Evolutionary conservation across 1,140 invertebrate genomes (phyloP), one percentile per base, ranked within the genome.

Genomic region (Pissodes strobi): DNA sequence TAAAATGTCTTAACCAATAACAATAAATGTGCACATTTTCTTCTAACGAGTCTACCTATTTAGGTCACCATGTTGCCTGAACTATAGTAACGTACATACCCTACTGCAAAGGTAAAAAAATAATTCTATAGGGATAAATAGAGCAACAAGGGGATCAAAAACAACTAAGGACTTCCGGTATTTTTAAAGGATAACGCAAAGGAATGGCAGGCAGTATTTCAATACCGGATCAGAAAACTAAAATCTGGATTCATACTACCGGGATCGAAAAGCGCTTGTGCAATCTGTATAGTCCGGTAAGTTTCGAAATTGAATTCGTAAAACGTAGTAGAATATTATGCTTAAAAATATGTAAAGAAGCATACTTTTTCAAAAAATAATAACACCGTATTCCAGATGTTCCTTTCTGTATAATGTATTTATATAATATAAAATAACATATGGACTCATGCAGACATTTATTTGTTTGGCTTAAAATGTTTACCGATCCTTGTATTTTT

Each of bases 11-110:
- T 43, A 39, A n/a, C 9, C 2, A 15, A 39, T 18, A n/a, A 43
- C 39, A 5, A n/a, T n/a, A n/a, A n/a, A n/a, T n/a, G n/a, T n/a
- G n/a, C n/a, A 17, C 13, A 2, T 45, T 45, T 45, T 45, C 19
- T 45, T 21, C 12, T 18, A 4, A 18, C 41, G 19, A 15, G 18
- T 21, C 19, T 0, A 19, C 1, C 10, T 48, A 59, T 48, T 34
- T 59, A 59, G 56, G 56, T 59, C 56, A 59, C 56, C 56, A 59
- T 59, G 17, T n/a, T n/a, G n/a, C n/a, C n/a, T n/a, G n/a, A n/a
- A n/a, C n/a, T n/a, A n/a, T n/a, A n/a, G n/a, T n/a, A n/a, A n/a
- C n/a, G n/a, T n/a, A n/a, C n/a, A 19, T 19, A 10, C n/a, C 18
- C 18, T 18, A 1, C 18, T 46, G 9, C 18, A 51, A 21, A 51